These are phyloP conservation scores for Melolontha melolontha DNA, from an alignment of 2,888 invertebrate species.

Conservation along the genomic window DNA sequence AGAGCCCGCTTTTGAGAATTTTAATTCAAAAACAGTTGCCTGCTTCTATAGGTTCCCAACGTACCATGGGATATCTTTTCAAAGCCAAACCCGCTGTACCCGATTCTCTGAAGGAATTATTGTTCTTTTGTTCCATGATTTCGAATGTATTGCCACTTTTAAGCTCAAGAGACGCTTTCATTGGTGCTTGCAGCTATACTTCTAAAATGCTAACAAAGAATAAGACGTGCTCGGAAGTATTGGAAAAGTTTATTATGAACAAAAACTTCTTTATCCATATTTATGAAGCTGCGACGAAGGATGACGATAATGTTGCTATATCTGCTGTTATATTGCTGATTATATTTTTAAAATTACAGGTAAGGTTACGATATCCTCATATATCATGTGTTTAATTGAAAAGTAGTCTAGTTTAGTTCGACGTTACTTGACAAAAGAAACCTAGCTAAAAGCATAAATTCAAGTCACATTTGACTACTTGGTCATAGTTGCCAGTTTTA, in stretches of 20 bases:
- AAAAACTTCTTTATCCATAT: not conserved
- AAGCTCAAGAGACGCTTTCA: slow-evolving; percentile 21
- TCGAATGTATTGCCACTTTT: slow-evolving; percentile 6
- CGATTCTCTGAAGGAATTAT: not conserved
- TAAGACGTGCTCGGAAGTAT: not conserved
- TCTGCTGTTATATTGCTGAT: slow-evolving; percentile 4
- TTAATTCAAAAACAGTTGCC: slow-evolving; percentile 12
- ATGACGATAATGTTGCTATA: slow-evolving; percentile 11
- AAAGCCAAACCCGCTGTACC: slow-evolving; percentile 32
- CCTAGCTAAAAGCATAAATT: no score
- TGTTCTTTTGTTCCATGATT: slow-evolving; percentile 28
- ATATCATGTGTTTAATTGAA: not conserved
- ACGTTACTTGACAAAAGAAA: no score
- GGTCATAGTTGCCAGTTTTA: no score
- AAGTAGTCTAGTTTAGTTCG: not conserved
- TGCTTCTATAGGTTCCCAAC: not conserved
- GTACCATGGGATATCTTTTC: slow-evolving; percentile 7
- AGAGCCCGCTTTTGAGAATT: slow-evolving; percentile 7
- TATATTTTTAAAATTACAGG: slow-evolving; percentile 32
- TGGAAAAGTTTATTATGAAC: slow-evolving; percentile 13
- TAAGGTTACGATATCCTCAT: not conserved
- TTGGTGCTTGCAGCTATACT: slow-evolving; percentile 19
- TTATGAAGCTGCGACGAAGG: slow-evolving; percentile 21
- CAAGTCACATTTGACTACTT: no score
- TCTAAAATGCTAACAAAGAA: slow-evolving; percentile 8